These are phyloP conservation scores for Syngnathus floridae DNA, from an alignment of 2,113 vertebrate species.

Conservation along the genomic window DNA sequence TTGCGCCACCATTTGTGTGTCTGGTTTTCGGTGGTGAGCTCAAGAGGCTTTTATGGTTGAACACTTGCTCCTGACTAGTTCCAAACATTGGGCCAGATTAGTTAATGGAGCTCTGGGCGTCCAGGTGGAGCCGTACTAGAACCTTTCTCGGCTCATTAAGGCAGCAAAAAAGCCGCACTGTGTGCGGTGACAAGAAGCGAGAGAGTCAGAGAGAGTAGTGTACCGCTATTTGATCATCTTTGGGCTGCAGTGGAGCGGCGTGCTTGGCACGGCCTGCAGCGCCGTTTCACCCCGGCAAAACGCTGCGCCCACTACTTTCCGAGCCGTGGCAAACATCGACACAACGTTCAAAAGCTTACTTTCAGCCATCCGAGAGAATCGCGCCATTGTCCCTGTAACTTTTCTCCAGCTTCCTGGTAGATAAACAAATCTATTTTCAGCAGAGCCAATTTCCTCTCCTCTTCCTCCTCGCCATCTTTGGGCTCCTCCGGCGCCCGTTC, in stretches of 20 bases:
- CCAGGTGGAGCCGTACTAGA: slow-evolving; percentile 31
- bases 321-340: slow-evolving; percentile 16
- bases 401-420: slow-evolving; percentile 45
- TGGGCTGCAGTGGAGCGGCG: slow-evolving; percentile 35
- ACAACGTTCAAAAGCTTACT: slow-evolving; percentile 17
- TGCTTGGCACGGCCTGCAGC: slow-evolving; percentile 41
- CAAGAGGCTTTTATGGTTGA: neutral
- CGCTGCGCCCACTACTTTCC: slow-evolving; percentile 32
- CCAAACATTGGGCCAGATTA: slow-evolving; percentile 54
- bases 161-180: slow-evolving; percentile 40
- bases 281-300: slow-evolving; percentile 32
- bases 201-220: slow-evolving; percentile 50
- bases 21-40: neutral
- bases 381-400: slow-evolving; percentile 40
- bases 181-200: slow-evolving; percentile 29
- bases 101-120: slow-evolving; percentile 56
- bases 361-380: slow-evolving; percentile 14
- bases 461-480: slow-evolving; percentile 16
- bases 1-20: too few relatives aligned
- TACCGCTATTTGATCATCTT: slow-evolving; percentile 65
- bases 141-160: slow-evolving; percentile 66
- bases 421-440: slow-evolving; percentile 59
- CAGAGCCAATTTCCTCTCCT: slow-evolving; percentile 31
- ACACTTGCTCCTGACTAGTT: slow-evolving; percentile 54
- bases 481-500: slow-evolving; percentile 21